Base-by-base conservation (phyloP, 2,888 invertebrate species). In the Lasiommata megera region DNA sequence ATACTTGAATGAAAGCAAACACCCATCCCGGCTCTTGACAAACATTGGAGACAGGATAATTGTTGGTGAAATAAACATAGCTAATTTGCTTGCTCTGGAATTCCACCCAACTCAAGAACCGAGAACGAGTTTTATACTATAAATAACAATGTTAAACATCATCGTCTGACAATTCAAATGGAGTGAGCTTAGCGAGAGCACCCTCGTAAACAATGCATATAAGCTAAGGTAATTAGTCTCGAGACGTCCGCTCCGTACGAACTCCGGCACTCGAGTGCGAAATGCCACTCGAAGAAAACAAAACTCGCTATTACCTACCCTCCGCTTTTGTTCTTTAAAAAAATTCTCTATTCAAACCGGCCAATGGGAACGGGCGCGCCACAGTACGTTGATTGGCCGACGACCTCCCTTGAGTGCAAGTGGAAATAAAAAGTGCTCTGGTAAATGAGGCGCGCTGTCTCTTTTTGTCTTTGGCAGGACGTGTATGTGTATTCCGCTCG, bases 271-370 rank as follows among this genome's bases (percentile, higher is more conserved):
- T 88, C 81, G 74, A 88, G 84, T 85, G 77, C 73, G 79, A 77
- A 84, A 84, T 77, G 77, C 82, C 86, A 88, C 89, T 89, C 79
- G 80, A 87, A 80, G 75, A 80, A 84, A 88, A 89, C 88, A 88
- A 88, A 89, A 88, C 87, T 83, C 82, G 83, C 83, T 82, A 87
- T 87, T 88, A 88, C 84, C 88, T 87, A 88, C 89, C 89, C 88
- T 84, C 81, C 65, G 71, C 84, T 82, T 85, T 88, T 88, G 84
- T 86, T 87, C 78, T 84, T 83, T 80, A 69, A 76, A 82, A 84
- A 84, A 84, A 81, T 79, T 87, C 83, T 84, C 85, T 83, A 84
- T 89, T 87, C 86, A 86, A 87, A 85, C 77, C 79, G 86, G 85
- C 89, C 89, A 88, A 89, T 90, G 88, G 82, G 78, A 80, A 82